These are phyloP conservation scores for Lepus townsendii DNA, from an alignment of 2,797 vertebrate species.

Conservation along the genomic window DNA sequence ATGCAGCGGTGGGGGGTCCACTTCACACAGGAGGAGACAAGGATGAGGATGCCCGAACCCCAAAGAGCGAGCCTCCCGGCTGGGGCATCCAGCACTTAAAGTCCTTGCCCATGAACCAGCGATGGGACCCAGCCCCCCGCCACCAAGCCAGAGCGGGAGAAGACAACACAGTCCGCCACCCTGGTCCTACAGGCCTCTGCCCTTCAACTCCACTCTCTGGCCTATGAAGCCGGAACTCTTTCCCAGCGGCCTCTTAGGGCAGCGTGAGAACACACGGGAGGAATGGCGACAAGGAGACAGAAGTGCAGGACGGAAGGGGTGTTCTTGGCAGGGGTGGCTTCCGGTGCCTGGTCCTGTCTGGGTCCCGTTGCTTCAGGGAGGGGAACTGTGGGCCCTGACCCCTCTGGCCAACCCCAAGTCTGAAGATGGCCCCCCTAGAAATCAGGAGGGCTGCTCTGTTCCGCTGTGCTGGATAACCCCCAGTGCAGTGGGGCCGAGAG, in stretches of 20 bases:
- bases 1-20: neutral
- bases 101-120: neutral
- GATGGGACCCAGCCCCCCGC: neutral
- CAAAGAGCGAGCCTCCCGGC: neutral
- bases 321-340: neutral
- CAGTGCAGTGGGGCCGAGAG: neutral
- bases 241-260: neutral
- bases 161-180: no score
- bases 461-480: neutral
- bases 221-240: neutral
- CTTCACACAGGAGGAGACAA: neutral
- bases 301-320: neutral
- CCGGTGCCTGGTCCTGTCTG: neutral
- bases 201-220: neutral
- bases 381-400: neutral
- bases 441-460: neutral
- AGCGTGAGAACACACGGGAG: neutral
- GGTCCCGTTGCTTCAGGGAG: neutral
- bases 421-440: neutral
- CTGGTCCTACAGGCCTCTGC: neutral
- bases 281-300: neutral
- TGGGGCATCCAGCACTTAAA: neutral
- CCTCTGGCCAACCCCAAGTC: neutral
- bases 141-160: no score
- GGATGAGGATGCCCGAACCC: neutral